Percentiles rank a stretch among this genome's conserved stretches.
phyloP scores from a whole-genome alignment of 2,113 vertebrate genomes.

The Anoplopoma fimbria region DNA sequence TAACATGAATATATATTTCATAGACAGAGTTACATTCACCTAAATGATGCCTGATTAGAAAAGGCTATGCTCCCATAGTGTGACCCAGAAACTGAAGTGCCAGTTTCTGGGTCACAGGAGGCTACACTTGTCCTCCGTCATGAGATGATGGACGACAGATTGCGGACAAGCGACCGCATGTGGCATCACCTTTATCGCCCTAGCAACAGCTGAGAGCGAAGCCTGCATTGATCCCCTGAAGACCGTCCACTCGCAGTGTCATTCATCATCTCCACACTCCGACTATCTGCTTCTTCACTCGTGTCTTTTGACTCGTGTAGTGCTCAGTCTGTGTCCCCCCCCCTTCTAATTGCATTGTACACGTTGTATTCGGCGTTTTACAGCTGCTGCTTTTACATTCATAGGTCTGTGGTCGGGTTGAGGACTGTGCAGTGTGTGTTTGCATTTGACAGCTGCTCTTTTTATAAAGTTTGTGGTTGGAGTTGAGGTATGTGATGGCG shows the following conservation, averaged over 20 bases:
- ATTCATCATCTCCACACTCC: background rate
- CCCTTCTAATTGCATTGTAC: conserved; percentile 25
- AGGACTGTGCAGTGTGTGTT: background rate
- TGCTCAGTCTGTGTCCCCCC: background rate
- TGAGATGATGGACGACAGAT: background rate
- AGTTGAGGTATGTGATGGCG: conserved; percentile 11
- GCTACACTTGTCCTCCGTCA: background rate
- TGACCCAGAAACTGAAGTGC: too few species aligned
- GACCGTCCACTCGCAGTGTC: background rate
- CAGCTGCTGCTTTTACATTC: conserved; percentile 27
- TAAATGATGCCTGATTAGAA: background rate
- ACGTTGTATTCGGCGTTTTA: conserved; percentile 29
- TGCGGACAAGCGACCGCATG: background rate
- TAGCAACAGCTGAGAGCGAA: background rate
- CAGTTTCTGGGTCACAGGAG: background rate
- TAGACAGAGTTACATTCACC: too few species aligned
- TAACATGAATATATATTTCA: background rate
- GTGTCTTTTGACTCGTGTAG: background rate
- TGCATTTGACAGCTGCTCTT: conserved; percentile 26
- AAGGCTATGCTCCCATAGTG: background rate
- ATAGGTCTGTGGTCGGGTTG: conserved; percentile 32
- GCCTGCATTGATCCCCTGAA: background rate
- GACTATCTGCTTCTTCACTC: background rate
- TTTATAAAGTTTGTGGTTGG: conserved; percentile 9
- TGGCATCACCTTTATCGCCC: background rate